phyloP scores from a whole-genome alignment of 2,797 vertebrate genomes.

The Enteromius paludinosus region DNA sequence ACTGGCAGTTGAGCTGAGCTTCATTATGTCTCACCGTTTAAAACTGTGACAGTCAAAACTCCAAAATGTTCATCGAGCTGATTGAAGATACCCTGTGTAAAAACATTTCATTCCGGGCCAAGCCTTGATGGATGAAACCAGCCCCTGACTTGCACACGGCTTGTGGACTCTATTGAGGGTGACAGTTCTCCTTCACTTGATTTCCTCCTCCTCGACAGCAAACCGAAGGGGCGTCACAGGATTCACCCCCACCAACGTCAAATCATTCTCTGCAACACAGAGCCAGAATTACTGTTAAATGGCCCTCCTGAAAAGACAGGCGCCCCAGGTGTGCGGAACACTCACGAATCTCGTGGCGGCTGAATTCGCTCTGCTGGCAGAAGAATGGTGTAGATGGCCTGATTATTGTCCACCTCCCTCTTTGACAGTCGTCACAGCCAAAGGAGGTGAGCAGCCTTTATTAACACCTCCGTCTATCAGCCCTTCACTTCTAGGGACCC shows the following conservation, averaged over 20 bases:
- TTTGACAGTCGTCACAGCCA: conserved; percentile 1
- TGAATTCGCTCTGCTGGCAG: conserved; percentile 13
- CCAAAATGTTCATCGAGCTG: conserved; percentile 11
- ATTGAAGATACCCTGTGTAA: conserved; percentile 16
- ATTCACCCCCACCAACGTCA: conserved; percentile 30
- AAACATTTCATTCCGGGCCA: conserved; percentile 20
- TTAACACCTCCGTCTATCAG: conserved; percentile 51
- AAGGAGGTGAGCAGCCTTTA: conserved; percentile 47
- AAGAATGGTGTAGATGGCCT: conserved; percentile 6
- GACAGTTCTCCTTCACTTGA: conserved; percentile 14
- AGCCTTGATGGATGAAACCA: conserved; percentile 6
- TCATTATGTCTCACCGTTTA: conserved; percentile 11
- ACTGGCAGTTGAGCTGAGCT: conserved; percentile 8
- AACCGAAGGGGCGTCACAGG: conserved; percentile 6
- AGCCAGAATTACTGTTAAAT: conserved; percentile 43
- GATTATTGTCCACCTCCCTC: conserved; percentile 40
- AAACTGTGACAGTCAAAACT: conserved; percentile 19
- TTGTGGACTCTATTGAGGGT: conserved; percentile 34
- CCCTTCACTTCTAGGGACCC: conserved; percentile 30
- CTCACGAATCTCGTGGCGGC: background rate
- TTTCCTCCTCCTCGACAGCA: conserved; percentile 2
- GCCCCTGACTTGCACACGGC: conserved; percentile 12
- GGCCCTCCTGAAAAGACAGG: conserved; percentile 38
- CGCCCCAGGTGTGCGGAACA: conserved; percentile 10
- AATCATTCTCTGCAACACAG: conserved; percentile 40